Base-by-base conservation (phyloP, 2,888 invertebrate genomes). In the Aradus depressus region DNA sequence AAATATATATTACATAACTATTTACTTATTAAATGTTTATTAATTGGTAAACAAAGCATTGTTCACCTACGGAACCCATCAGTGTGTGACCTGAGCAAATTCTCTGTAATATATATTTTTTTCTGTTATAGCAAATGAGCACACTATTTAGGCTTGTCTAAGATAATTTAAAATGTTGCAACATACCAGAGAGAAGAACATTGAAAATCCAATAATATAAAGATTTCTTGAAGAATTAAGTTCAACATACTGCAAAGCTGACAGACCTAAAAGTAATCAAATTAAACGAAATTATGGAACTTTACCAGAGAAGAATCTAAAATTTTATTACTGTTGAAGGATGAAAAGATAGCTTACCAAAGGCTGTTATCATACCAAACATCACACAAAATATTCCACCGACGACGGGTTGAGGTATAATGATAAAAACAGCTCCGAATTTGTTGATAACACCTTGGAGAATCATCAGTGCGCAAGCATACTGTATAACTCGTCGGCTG, bases 161-260 rank as follows among this genome's bases (percentile, higher is more conserved):
- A 23, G 12, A 8, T 21, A 6, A 34, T 47, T 26, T 22, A 44
- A 32, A 16, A 12, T 3, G 26, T 23, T n/a, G 12, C n/a, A n/a
- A 57, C 61, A 60, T 60, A 71, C 74, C 70, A 91, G 67, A 3
- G 90, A 90, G 62, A 88, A 82, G 70, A 91, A 89, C 54, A 91
- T 72, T 2, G 90, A 86, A 62, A 90, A 79, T 16, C 92, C 92
- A 26, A 92, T 75, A 58, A 92, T 85, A 67, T 90, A 90, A 37
- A 92, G 73, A 70, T 92, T 92, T 48, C 92, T 72, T 0, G 89
- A 76, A 22, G 87, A 87, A 65, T 86, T 82, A 57, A 91, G 68
- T 62, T 90, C 77, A 32, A 91, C 81, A 64, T 83, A 84, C 63
- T 88, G 87, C 6, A 88, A 71, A 2, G 84, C 81, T 0, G 86